These are phyloP conservation scores for Erpornis zantholeuca DNA, from an alignment of 2,113 vertebrate species.

Conservation along the genomic window DNA sequence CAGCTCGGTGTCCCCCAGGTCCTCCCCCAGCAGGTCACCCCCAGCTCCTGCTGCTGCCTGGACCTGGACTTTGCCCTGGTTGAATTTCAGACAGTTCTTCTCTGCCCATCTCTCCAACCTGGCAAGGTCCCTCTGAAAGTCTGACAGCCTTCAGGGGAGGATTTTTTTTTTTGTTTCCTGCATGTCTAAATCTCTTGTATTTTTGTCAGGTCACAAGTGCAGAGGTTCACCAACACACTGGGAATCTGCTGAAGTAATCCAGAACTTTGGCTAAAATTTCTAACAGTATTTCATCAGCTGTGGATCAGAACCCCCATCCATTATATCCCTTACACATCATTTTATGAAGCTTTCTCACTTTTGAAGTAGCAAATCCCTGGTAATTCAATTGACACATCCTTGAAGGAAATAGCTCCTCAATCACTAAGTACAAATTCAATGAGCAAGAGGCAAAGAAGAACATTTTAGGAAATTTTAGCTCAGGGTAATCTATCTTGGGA, in stretches of 20 bases:
- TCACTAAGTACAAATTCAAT: conserved; percentile 9
- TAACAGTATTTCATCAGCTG: not conserved
- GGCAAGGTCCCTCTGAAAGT: not conserved
- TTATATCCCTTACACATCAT: not conserved
- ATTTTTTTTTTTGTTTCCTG: not conserved
- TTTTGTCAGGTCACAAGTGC: not conserved
- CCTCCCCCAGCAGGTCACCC: not conserved
- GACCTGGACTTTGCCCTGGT: not conserved
- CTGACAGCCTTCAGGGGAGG: not conserved
- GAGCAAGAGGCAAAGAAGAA: not conserved
- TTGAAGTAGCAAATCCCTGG: not conserved
- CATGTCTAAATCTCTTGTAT: not conserved
- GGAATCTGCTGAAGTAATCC: not conserved
- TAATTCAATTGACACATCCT: conserved; percentile 34
- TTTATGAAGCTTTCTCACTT: not conserved
- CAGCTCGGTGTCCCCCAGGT: not conserved
- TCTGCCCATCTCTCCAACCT: not conserved
- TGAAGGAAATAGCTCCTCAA: conserved; percentile 2
- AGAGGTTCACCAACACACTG: not conserved
- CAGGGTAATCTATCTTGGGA: not conserved
- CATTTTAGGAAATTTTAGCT: not conserved
- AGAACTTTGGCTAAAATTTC: not conserved
- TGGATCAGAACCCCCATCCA: not conserved
- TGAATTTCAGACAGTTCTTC: not conserved
- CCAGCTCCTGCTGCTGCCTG: not conserved